phyloP scores from a whole-genome alignment of 2,797 vertebrate genomes.

The Cheirogaleus major region DNA sequence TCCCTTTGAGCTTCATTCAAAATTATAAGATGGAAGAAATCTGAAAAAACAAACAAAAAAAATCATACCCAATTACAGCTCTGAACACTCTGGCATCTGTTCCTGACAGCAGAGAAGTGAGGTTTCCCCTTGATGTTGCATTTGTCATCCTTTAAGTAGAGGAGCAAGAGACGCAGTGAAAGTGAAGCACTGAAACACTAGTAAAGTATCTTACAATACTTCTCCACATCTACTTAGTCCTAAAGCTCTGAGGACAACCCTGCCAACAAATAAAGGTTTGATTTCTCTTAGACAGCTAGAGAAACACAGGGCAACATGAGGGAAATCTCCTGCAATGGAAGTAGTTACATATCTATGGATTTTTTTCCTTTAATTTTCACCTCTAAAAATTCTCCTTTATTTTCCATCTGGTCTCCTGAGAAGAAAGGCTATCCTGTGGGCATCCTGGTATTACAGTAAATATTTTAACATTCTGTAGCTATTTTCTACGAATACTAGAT shows the following conservation, averaged over 20 bases:
- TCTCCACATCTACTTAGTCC: not conserved
- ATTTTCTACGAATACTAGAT: not conserved
- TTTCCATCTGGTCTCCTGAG: not conserved
- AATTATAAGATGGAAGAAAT: not conserved
- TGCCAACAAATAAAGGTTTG: not conserved
- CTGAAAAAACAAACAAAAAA: not conserved
- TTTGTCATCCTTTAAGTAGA: not conserved
- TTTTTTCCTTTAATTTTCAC: not conserved
- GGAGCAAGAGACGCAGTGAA: not conserved
- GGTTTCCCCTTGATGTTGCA: not conserved
- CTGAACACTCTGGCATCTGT: not conserved
- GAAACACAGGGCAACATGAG: not conserved
- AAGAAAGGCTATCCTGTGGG: not conserved
- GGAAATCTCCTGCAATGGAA: not conserved
- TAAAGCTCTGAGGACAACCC: not conserved
- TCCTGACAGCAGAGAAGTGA: not conserved
- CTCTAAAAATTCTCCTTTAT: not conserved
- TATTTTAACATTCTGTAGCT: not conserved
- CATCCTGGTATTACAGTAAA: not conserved
- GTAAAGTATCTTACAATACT: not conserved
- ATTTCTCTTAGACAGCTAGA: not conserved
- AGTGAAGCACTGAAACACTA: not conserved
- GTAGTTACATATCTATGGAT: not conserved
- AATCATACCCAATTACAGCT: not conserved
- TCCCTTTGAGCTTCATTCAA: not conserved